Percentiles rank a stretch among this genome's conserved stretches.
Evolutionary conservation across 1,140 invertebrate species (phyloP).

Genomic region (Eriocheir sinensis): DNA sequence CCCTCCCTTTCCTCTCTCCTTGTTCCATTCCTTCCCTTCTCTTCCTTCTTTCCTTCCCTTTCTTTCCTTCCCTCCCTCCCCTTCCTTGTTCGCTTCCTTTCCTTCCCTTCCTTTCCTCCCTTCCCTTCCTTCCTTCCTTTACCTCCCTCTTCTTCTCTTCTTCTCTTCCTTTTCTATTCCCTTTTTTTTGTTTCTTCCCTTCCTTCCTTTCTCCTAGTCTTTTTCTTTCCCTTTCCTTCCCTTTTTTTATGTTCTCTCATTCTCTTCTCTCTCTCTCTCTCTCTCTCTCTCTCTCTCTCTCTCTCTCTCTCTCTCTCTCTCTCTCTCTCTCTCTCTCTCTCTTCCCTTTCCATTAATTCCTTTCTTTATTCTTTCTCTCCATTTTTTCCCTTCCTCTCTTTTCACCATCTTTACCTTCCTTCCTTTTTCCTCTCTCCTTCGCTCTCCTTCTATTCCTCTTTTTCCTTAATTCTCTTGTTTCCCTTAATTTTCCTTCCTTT

Average conservation of each 20-base stretch:
- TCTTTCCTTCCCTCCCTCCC: too few relatives aligned
- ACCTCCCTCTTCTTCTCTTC: not conserved
- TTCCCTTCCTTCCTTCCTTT: not conserved
- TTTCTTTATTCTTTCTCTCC: not conserved
- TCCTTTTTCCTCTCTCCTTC: too few relatives aligned
- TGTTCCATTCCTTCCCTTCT: too few relatives aligned
- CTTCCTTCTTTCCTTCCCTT: too few relatives aligned
- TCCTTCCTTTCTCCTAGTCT: not conserved
- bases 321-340: not conserved
- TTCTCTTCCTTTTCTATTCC: not conserved
- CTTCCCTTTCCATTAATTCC: not conserved
- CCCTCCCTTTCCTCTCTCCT: too few relatives aligned
- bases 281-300: not conserved
- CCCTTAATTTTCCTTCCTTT: not conserved
- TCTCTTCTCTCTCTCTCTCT: not conserved
- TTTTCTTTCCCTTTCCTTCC: not conserved
- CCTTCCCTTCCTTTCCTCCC: not conserved
- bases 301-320: not conserved
- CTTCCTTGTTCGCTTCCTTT: not conserved
- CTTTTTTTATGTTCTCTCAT: not conserved
- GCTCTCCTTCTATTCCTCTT: not conserved
- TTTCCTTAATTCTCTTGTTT: not conserved
- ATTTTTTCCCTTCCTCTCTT: not conserved
- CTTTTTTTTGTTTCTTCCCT: not conserved
- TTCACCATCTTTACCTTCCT: not conserved